Base-by-base conservation (phyloP, 2,888 invertebrate species). In the Lasiommata megera region DNA sequence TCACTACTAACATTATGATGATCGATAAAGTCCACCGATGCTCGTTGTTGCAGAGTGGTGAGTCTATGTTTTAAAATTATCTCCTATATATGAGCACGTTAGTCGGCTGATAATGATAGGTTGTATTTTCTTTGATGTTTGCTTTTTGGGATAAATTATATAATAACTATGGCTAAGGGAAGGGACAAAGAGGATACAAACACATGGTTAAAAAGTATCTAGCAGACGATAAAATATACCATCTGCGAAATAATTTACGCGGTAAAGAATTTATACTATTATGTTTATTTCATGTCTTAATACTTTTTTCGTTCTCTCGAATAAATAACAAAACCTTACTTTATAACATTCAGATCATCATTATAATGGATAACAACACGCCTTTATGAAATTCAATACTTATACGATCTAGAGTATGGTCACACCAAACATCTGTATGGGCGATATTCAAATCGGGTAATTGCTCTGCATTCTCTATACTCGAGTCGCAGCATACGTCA, bases 311-410 rank as follows among this genome's bases (percentile, higher is more conserved):
- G 65, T 63, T 67, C 64, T 69, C 62, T 65, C 65, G 68, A 74
- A 76, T 77, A 77, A 77, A 74, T 77, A 73, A 71, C 62, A 69
- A 70, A 72, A 66, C 50, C 72, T 71, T 77, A 73, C 64, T 58
- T 59, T 58, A 61, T 70, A 71, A 68, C 72, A 70, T 72, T 76
- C 76, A 77, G 76, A 76, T 77, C 76, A 71, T 72, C 65, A 61
- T 65, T 68, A 59, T 23, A 56, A 52, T 56, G 52, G 58, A 23
- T 60, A 53, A 67, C 57, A 63, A 58, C 46, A 59, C 54, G 52
- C 51, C 47, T 47, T 31, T 11, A 34, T 31, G 31, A 34, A 11
- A 34, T 1, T 1, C 34, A 34, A 34, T 11, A 34, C 11, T 34
- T 34, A 11, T 11, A 31, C 31, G 1, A 7, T 6, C 7, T 31